Conservation (phyloP, 2,797 vertebrate genomes). For the Poliocrania exsul region DNA sequence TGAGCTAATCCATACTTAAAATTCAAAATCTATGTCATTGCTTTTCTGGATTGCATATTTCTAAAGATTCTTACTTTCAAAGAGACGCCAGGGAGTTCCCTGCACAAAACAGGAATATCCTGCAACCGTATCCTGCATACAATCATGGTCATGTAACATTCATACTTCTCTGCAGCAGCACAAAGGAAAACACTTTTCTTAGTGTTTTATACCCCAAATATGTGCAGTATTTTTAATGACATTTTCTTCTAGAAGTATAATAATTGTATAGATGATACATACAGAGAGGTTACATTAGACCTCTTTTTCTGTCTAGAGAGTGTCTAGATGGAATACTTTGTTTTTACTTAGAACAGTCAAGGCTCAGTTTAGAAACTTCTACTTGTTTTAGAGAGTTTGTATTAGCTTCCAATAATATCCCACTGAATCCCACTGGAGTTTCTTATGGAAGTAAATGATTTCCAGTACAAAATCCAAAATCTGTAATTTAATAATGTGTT, state of each 20-base stretch:
- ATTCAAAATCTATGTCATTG: not conserved
- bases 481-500: not conserved
- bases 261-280: not conserved
- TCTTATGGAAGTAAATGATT: not conserved
- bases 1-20: not conserved
- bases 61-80: not conserved
- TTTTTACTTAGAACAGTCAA: not conserved
- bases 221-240: not conserved
- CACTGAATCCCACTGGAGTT: not conserved
- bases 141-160: not conserved
- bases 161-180: not conserved
- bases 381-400: not conserved
- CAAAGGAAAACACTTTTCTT: not conserved
- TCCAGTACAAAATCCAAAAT: conserved; percentile 1
- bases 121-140: not conserved
- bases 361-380: not conserved
- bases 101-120: not conserved
- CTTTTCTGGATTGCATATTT: not conserved
- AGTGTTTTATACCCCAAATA: not conserved
- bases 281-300: not conserved
- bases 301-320: not conserved
- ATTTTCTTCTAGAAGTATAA: not conserved
- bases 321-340: not conserved
- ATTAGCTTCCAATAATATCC: not conserved
- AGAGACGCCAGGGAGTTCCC: not conserved